phyloP scores from a whole-genome alignment of 2,113 vertebrate genomes.

The Myiopsitta monachus region DNA sequence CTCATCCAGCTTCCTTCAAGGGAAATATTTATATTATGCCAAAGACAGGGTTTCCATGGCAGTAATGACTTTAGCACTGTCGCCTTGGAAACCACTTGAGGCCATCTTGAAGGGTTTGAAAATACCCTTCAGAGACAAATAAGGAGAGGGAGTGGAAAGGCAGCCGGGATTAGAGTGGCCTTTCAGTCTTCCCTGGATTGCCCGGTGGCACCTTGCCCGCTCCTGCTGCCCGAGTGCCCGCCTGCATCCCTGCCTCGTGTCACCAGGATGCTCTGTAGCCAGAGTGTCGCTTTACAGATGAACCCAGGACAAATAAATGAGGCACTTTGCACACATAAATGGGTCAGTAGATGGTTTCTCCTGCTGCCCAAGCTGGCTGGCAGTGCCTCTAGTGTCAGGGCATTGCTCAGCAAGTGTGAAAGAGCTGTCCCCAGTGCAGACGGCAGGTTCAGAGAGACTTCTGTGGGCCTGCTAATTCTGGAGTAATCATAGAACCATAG shows the following conservation, averaged over 20 bases:
- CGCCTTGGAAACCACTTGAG: constrained; percentile 74
- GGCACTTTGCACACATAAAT: not conserved
- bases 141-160: constrained; percentile 66
- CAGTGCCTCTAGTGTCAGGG: not conserved
- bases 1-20: constrained; percentile 73
- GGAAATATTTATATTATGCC: constrained; percentile 81
- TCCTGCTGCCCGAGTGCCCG: rapidly evolving
- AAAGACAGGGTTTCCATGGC: constrained; percentile 80
- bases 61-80: constrained; percentile 73
- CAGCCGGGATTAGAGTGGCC: rapidly evolving
- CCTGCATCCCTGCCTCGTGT: rapidly evolving
- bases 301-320: not conserved
- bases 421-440: not conserved
- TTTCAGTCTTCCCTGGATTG: not conserved
- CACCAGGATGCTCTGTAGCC: not conserved
- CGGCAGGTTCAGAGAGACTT: not conserved
- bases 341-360: rapidly evolving
- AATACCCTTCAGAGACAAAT: constrained; percentile 72
- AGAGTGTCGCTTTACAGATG: not conserved
- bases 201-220: rapidly evolving
- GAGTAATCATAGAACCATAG: not conserved
- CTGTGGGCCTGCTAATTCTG: rapidly evolving
- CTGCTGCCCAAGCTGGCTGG: rapidly evolving
- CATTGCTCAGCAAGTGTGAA: not conserved
- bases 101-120: constrained; percentile 73